Percentiles rank a stretch among this genome's conserved stretches.
Conservation (phyloP, 2,888 invertebrate species). For the Thyatira batis region DNA sequence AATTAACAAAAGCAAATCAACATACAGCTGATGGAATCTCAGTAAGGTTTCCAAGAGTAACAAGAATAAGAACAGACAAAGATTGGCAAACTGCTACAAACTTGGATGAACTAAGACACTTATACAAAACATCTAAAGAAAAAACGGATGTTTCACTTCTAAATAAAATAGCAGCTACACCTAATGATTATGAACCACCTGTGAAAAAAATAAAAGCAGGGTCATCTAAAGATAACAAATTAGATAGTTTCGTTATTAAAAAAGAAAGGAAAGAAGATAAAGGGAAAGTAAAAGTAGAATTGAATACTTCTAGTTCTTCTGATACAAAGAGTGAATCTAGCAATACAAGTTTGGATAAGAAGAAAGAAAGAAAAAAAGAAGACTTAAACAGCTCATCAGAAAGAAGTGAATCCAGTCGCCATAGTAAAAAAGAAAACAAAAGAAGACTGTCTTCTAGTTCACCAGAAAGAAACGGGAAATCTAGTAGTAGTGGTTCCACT, state of each 20-base stretch:
- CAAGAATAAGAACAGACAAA: slow-evolving; percentile 92
- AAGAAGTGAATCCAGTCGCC: neutral
- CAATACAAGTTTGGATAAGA: slow-evolving; percentile 12
- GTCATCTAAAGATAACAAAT: slow-evolving; percentile 29
- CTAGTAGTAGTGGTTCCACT: slow-evolving; percentile 13
- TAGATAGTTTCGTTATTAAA: slow-evolving; percentile 27
- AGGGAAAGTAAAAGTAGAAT: slow-evolving; percentile 8
- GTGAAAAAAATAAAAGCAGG: slow-evolving; percentile 51
- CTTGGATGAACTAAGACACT: slow-evolving; percentile 86
- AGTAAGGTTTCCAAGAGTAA: slow-evolving; percentile 95
- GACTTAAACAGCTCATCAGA: slow-evolving; percentile 19
- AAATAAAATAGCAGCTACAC: slow-evolving; percentile 68
- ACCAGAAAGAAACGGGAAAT: slow-evolving; percentile 14
- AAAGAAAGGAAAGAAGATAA: slow-evolving; percentile 7
- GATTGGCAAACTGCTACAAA: slow-evolving; percentile 92
- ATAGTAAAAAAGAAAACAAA: slow-evolving; percentile 8
- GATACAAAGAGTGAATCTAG: slow-evolving; percentile 11
- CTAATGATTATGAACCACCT: slow-evolving; percentile 44
- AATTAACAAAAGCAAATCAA: slow-evolving; percentile 89
- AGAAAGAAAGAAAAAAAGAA: slow-evolving; percentile 18
- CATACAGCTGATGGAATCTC: slow-evolving; percentile 98
- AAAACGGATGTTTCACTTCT: slow-evolving; percentile 82
- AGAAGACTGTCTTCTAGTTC: slow-evolving; percentile 1
- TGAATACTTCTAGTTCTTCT: slow-evolving; percentile 8
- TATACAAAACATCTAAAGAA: slow-evolving; percentile 87